These are phyloP conservation scores for Cnemophilus loriae DNA, from an alignment of 2,113 vertebrate species.

Conservation along the genomic window DNA sequence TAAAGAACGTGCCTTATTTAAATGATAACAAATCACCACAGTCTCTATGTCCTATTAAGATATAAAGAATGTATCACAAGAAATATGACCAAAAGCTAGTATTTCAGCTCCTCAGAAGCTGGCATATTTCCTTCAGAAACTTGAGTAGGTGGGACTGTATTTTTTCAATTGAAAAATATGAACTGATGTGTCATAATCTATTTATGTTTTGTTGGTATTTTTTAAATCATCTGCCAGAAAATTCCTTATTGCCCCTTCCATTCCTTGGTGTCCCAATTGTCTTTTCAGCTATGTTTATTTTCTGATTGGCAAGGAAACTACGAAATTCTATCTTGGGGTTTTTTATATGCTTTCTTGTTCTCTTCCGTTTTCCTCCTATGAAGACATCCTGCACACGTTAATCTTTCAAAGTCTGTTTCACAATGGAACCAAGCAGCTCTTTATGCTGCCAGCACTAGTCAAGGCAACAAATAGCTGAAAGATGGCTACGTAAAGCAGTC, in stretches of 20 bases:
- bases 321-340: neutral
- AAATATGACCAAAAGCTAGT: neutral
- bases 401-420: neutral
- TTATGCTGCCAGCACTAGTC: neutral
- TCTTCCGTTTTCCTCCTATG: neutral
- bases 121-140: neutral
- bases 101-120: neutral
- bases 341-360: neutral
- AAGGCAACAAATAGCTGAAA: neutral
- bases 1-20: neutral
- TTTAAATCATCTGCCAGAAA: constrained; percentile 14
- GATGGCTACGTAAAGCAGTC: neutral
- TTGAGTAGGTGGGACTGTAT: constrained; percentile 13
- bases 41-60: neutral
- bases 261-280: constrained; percentile 1
- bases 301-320: constrained; percentile 13
- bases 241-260: constrained; percentile 6
- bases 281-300: constrained; percentile 21
- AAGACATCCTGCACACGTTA: neutral
- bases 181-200: constrained; percentile 12
- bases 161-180: constrained; percentile 38
- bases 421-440: neutral
- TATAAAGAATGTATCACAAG: neutral
- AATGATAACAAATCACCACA: neutral
- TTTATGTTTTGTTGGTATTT: constrained; percentile 19